phyloP scores from a whole-genome alignment of 2,113 vertebrate species.

The Vanacampus margaritifer region DNA sequence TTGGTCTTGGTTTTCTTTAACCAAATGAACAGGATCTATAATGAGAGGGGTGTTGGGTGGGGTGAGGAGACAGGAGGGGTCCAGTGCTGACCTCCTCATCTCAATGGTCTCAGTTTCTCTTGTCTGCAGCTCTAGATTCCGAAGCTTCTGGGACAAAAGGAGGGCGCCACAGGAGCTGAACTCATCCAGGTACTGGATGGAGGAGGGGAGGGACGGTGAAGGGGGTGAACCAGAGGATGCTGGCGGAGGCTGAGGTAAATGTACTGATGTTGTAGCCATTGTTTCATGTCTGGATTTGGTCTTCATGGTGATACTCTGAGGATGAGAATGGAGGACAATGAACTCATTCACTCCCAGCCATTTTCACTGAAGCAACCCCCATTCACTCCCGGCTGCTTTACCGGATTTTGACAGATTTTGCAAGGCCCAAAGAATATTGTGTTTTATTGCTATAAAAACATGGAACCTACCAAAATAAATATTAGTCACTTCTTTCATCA shows the following conservation, averaged over 20 bases:
- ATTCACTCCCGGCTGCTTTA: no score
- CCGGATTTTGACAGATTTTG: no score
- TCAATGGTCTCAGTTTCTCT: constrained; percentile 20
- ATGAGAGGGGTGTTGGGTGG: constrained; percentile 66
- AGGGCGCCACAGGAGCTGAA: constrained; percentile 43
- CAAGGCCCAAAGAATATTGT: no score
- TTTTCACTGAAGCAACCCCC: no score
- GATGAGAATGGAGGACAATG: neutral
- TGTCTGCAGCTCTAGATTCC: constrained; percentile 58
- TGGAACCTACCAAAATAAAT: no score
- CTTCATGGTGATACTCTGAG: constrained; percentile 24
- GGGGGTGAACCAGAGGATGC: constrained; percentile 19
- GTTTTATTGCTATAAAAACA: no score
- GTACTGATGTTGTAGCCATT: neutral
- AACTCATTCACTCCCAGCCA: no score
- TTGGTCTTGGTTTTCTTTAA: constrained; percentile 23
- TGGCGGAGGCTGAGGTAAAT: constrained; percentile 10
- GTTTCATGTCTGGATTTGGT: constrained; percentile 28
- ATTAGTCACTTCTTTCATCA: no score
- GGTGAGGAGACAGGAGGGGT: constrained; percentile 65
- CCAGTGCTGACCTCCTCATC: constrained; percentile 35
- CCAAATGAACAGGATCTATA: constrained; percentile 26
- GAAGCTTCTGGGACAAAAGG: constrained; percentile 64
- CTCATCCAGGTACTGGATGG: constrained; percentile 21
- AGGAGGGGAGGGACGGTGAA: constrained; percentile 19